These are phyloP conservation scores for Dendrocincla tyrannina DNA, from an alignment of 2,797 vertebrate species.

Conservation along the genomic window DNA sequence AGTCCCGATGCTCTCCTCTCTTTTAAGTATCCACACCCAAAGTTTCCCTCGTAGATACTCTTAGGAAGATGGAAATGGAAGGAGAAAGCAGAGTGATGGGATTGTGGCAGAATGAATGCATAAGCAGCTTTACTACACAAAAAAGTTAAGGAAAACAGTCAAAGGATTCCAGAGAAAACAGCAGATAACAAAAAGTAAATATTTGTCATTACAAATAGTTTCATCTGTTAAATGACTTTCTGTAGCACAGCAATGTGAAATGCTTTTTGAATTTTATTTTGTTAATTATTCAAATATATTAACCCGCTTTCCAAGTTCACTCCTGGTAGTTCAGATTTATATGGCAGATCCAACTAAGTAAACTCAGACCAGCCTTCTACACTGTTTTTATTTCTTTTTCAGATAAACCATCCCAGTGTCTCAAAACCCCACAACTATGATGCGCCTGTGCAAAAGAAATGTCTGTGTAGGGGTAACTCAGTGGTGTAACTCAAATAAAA, in stretches of 20 bases:
- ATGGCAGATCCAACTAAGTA: not conserved
- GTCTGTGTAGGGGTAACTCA: not conserved
- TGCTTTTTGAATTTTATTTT: not conserved
- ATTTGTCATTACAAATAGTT: not conserved
- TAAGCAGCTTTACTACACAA: constrained; percentile 66
- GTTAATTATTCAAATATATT: not conserved
- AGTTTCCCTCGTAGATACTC: constrained; percentile 95
- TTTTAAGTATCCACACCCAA: constrained; percentile 93
- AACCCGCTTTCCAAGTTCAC: not conserved
- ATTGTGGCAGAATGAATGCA: constrained; percentile 74
- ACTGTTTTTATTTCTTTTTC: not conserved
- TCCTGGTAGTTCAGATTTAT: not conserved
- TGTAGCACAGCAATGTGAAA: not conserved
- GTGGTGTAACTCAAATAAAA: not conserved
- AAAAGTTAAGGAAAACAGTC: constrained; percentile 68
- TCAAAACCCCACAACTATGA: not conserved
- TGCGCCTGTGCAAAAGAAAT: not conserved
- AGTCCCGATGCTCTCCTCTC: constrained; percentile 92
- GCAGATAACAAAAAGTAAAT: constrained; percentile 2
- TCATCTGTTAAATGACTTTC: not conserved
- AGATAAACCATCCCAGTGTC: not conserved
- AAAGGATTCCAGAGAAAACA: constrained; percentile 60
- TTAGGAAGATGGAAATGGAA: constrained; percentile 81
- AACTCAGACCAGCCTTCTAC: not conserved
- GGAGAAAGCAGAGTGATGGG: constrained; percentile 80